Conservation (phyloP, 2,888 invertebrate genomes). For the Gymnosoma rotundatum region DNA sequence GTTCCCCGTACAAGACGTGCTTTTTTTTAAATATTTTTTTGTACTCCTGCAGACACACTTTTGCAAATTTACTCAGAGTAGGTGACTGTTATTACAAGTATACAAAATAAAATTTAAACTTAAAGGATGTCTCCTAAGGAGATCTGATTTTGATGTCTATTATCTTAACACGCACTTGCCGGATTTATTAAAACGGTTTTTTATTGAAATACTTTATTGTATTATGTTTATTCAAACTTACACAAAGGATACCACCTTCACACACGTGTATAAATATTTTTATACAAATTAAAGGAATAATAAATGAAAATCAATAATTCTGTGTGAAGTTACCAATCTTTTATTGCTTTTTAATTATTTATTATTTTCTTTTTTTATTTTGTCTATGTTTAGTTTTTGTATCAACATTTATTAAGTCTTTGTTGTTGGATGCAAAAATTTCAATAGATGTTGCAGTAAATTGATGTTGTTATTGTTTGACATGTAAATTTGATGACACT, state of each 20-base stretch:
- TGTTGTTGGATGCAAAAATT: conserved; percentile 21
- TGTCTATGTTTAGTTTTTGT: not conserved
- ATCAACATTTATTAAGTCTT: conserved; percentile 10
- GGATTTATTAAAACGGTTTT: no score
- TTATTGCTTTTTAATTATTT: not conserved
- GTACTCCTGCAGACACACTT: no score
- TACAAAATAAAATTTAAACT: no score
- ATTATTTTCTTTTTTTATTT: not conserved
- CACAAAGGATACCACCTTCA: not conserved
- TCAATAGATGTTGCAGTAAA: conserved; percentile 2
- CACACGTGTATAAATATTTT: conserved; percentile 3
- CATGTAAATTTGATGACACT: conserved; percentile 50
- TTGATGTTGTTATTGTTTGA: not conserved
- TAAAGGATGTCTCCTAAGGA: no score
- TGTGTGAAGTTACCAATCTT: not conserved
- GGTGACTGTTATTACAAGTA: no score
- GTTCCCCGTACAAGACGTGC: no score
- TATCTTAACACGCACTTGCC: no score
- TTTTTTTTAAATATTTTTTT: no score
- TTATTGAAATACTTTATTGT: no score
- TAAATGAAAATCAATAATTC: conserved; percentile 24
- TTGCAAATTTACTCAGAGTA: no score
- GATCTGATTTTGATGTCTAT: no score
- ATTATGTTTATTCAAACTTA: no score
- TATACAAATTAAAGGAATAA: conserved; percentile 14